phyloP scores from a whole-genome alignment of 2,888 invertebrate species.

The Epinotia nisella region DNA sequence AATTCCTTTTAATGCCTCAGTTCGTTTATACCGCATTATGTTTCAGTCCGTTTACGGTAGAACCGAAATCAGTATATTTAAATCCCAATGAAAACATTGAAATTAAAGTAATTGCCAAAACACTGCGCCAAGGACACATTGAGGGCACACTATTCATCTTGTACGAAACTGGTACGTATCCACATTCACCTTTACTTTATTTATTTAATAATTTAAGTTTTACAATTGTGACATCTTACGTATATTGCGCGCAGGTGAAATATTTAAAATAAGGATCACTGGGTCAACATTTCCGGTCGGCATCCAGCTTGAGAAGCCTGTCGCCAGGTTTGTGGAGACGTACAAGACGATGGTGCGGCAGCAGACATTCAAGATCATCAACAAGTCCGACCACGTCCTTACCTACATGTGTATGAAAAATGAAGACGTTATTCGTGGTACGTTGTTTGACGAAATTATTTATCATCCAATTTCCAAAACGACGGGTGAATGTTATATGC shows the following conservation, averaged over 20 bases:
- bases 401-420: constrained; percentile 85
- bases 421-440: constrained; percentile 71
- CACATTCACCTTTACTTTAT: background rate
- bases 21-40: constrained; percentile 4
- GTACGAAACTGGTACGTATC: constrained; percentile 72
- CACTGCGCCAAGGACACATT: constrained; percentile 73
- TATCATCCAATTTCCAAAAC: background rate
- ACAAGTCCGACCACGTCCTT: constrained; percentile 82
- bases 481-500: no score
- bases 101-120: constrained; percentile 80
- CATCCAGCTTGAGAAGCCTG: constrained; percentile 78
- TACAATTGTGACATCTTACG: background rate
- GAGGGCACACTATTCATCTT: constrained; percentile 62
- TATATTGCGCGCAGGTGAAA: constrained; percentile 72
- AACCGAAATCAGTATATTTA: constrained; percentile 81
- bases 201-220: background rate
- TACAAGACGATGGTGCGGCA: constrained; percentile 84
- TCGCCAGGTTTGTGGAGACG: constrained; percentile 83
- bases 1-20: background rate
- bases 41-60: constrained; percentile 81
- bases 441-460: constrained; percentile 18
- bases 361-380: constrained; percentile 79
- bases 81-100: constrained; percentile 76
- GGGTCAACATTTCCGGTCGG: constrained; percentile 77
- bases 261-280: constrained; percentile 71